Evolutionary conservation across 2,113 vertebrate species (phyloP), one percentile per base, ranked within the genome.

Genomic region (Clarias macrocephalus): DNA sequence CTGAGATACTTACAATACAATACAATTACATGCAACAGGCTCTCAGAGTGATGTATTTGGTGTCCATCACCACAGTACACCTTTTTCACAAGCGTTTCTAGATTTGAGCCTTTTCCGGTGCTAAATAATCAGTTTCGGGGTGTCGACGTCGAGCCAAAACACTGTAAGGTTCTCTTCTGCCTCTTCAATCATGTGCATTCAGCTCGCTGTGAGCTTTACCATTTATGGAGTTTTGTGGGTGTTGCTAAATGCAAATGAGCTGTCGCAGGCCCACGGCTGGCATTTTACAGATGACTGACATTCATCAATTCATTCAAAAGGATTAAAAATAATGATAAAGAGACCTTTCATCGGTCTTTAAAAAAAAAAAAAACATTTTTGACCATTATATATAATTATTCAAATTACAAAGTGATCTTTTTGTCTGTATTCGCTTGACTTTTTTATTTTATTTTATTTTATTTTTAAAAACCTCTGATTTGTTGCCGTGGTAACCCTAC

Each of bases 381-480:
- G 7, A 48, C 48, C 7, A 48, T 25, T 11, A n/a, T 10, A 63
- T 25, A 25, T 10, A 25, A 63, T 23, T 25, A 25, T 25, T 13
- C 66, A 28, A 37, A 37, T 72, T 30, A 42, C 2, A 6, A 68
- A 68, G 28, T 4, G 28, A 21, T 12, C 10, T 23, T 42, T 21
- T 76, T 42, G 28, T 13, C 16, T 23, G 25, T 72, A 52, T 33
- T 25, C 21, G 18, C 23, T 48, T 56, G 59, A 37, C 52, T 33
- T 82, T 77, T n/a, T 56, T 59, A n/a, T n/a, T n/a, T n/a, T n/a
- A n/a, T n/a, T n/a, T n/a, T n/a, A n/a, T 1, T 8, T 48, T 48
- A 7, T 48, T 48, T 30, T 62, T 48, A 84, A 28, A 57, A 65
- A 54, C 80, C 33, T 48, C 82, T 82, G 82, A 87, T 75, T 87